A percentile compares a stretch with the other conserved stretches of the same genome.
phyloP scores from a whole-genome alignment of 2,888 invertebrate species.

The Drosophila limbata region DNA sequence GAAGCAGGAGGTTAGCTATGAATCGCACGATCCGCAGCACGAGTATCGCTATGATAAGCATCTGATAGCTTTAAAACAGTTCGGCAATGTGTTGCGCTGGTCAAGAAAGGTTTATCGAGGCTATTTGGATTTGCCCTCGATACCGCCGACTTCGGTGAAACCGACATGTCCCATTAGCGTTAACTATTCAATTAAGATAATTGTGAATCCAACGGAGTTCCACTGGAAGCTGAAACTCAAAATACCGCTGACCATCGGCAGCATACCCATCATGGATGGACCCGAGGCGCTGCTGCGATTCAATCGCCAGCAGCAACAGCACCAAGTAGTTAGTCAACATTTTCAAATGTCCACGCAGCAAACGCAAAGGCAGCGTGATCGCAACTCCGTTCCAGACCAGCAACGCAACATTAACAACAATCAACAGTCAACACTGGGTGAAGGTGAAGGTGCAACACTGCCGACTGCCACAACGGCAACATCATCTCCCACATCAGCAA shows the following conservation, averaged over 20 bases:
- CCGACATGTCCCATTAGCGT: conserved; percentile 91
- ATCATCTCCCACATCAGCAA: conserved; percentile 60
- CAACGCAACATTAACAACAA: conserved; percentile 40
- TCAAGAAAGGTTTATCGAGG: conserved; percentile 88
- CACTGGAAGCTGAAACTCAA: conserved; percentile 89
- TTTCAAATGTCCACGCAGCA: conserved; percentile 70
- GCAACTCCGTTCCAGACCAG: conserved; percentile 44
- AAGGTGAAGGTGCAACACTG: conserved; percentile 57
- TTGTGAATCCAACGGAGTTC: conserved; percentile 86
- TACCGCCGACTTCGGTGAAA: conserved; percentile 91
- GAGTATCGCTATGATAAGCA: conserved; percentile 84
- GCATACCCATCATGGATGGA: conserved; percentile 87
- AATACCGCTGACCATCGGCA: conserved; percentile 90
- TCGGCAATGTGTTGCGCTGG: conserved; percentile 88
- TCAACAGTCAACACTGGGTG: conserved; percentile 54
- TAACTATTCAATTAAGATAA: conserved; percentile 90
- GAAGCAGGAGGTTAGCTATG: conserved; percentile 87
- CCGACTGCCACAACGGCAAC: conserved; percentile 49
- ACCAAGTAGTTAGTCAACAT: conserved; percentile 78
- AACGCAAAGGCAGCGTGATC: conserved; percentile 54
- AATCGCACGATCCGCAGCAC: conserved; percentile 84
- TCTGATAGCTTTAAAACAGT: conserved; percentile 83
- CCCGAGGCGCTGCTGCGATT: conserved; percentile 70
- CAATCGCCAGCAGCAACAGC: conserved; percentile 70
- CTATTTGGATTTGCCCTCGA: conserved; percentile 89